phyloP scores from a whole-genome alignment of 2,113 vertebrate genomes.

The Tor tambroides region DNA sequence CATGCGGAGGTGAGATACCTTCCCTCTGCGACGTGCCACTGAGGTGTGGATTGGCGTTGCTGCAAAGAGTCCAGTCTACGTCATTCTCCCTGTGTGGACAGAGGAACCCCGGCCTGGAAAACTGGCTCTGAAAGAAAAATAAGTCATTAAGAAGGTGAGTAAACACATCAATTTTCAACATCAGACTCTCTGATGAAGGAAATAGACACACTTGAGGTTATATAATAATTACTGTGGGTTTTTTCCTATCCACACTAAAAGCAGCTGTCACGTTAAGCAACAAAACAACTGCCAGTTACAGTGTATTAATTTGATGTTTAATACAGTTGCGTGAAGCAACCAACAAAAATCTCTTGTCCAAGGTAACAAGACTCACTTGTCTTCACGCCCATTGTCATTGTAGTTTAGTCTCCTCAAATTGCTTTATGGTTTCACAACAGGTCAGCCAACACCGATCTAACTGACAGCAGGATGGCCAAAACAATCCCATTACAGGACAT shows the following conservation, averaged over 20 bases:
- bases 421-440: background rate
- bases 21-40: conserved; percentile 43
- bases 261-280: background rate
- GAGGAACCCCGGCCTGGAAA: conserved; percentile 54
- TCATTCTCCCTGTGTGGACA: conserved; percentile 48
- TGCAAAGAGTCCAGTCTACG: conserved; percentile 44
- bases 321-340: background rate
- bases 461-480: too few relatives aligned
- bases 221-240: background rate
- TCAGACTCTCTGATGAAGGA: background rate
- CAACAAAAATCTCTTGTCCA: background rate
- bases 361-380: background rate
- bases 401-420: background rate
- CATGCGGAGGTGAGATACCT: conserved; percentile 36
- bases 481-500: too few relatives aligned
- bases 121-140: conserved; percentile 42
- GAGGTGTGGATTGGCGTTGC: conserved; percentile 41
- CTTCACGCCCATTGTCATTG: background rate
- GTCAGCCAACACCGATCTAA: background rate
- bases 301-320: background rate
- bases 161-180: background rate
- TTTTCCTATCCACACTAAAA: background rate
- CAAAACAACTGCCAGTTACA: background rate
- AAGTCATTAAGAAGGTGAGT: background rate
- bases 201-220: background rate